Evolutionary conservation across 2,113 vertebrate genomes (phyloP).

Genomic region (Xiphias gladius): DNA sequence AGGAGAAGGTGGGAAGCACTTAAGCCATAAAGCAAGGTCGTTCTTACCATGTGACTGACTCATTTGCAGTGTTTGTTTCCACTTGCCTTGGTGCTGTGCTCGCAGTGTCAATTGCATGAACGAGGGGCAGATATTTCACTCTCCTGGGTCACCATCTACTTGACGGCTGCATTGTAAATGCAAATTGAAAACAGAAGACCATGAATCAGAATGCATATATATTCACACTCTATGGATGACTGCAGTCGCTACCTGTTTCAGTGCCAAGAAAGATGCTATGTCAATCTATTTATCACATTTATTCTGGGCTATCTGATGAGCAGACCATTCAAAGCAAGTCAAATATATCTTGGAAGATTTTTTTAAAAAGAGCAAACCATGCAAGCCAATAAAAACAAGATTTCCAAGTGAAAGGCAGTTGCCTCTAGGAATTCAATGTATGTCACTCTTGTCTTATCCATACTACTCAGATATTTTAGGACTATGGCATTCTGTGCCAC

Average conservation of each 20-base stretch:
- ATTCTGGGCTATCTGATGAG: constrained; percentile 19
- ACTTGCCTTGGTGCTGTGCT: constrained; percentile 50
- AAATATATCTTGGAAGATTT: background rate
- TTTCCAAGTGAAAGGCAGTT: background rate
- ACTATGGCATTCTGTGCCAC: too few relatives aligned
- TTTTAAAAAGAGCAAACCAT: constrained; percentile 10
- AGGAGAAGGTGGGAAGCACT: constrained; percentile 83
- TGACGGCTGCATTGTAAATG: constrained; percentile 62
- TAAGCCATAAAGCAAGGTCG: constrained; percentile 88
- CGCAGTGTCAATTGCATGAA: constrained; percentile 60
- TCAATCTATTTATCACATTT: constrained; percentile 42
- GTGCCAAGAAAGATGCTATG: constrained; percentile 30
- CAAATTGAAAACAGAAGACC: constrained; percentile 64
- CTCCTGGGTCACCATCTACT: constrained; percentile 60
- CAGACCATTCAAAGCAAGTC: background rate
- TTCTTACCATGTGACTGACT: constrained; percentile 78
- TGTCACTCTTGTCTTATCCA: background rate
- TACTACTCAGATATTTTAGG: background rate
- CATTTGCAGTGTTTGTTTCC: constrained; percentile 74
- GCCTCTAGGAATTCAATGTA: background rate
- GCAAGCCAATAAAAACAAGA: constrained; percentile 23
- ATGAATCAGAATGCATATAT: constrained; percentile 59
- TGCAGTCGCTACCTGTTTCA: constrained; percentile 19
- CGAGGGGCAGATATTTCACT: constrained; percentile 59
- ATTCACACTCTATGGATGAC: constrained; percentile 14